phyloP scores from a whole-genome alignment of 2,113 vertebrate genomes.

The Gallinago media region DNA sequence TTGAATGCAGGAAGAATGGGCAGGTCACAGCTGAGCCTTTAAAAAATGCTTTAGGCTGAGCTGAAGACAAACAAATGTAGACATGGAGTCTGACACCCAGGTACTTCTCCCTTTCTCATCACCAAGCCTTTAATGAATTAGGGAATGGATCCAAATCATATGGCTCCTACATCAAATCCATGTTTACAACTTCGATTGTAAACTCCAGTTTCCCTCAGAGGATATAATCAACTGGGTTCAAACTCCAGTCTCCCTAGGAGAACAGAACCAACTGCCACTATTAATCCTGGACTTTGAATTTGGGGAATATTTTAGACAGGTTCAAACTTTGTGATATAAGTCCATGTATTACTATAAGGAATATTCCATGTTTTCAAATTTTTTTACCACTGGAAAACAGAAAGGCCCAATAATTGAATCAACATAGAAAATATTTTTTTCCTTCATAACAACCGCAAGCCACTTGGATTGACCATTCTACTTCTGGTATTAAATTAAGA shows the following conservation, averaged over 20 bases:
- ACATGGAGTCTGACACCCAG: not conserved
- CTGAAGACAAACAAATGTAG: not conserved
- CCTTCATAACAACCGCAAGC: not conserved
- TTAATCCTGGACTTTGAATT: not conserved
- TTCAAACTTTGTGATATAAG: not conserved
- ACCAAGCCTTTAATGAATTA: not conserved
- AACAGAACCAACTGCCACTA: not conserved
- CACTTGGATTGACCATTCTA: not conserved
- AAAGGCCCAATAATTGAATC: not conserved
- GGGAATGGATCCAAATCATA: not conserved
- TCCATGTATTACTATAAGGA: fast-evolving
- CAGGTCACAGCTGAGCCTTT: not conserved
- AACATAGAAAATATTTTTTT: not conserved
- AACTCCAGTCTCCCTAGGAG: not conserved
- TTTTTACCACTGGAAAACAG: not conserved
- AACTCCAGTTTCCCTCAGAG: not conserved
- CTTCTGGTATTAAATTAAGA: not conserved
- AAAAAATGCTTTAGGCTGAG: not conserved
- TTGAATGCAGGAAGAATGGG: not conserved
- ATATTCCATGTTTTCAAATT: not conserved
- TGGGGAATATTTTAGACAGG: not conserved
- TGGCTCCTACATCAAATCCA: not conserved
- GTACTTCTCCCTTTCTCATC: not conserved
- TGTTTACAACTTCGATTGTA: not conserved
- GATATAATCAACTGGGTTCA: not conserved